Conservation (phyloP, 2,113 vertebrate species). For the Atherinomorus stipes region DNA sequence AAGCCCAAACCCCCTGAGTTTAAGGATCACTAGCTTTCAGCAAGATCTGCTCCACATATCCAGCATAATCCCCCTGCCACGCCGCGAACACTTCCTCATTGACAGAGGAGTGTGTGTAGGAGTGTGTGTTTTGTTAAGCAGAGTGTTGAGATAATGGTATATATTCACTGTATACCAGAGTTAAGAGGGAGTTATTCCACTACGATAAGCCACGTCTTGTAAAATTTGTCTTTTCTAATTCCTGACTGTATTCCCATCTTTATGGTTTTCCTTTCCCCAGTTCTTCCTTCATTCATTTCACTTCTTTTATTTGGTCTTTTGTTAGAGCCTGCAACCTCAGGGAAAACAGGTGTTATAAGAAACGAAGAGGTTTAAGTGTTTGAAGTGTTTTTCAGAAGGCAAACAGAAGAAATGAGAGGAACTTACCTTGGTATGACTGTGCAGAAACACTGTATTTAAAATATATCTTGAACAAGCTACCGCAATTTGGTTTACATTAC, state of each 20-base stretch:
- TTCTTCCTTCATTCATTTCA: not conserved
- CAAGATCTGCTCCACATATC: constrained; percentile 67
- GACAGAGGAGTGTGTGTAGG: constrained; percentile 14
- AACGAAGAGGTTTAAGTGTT: not conserved
- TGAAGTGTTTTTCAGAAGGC: no score
- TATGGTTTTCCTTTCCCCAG: not conserved
- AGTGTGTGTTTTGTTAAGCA: constrained; percentile 18
- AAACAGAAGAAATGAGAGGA: not conserved
- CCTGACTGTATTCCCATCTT: not conserved
- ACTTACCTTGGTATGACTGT: not conserved
- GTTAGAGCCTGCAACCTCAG: not conserved
- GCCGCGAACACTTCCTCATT: constrained; percentile 46
- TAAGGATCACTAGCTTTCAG: constrained; percentile 55
- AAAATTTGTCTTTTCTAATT: not conserved
- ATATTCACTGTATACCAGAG: constrained; percentile 19
- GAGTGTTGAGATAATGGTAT: constrained; percentile 6
- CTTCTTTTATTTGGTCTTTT: not conserved
- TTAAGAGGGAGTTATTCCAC: constrained; percentile 36
- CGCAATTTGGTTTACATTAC: not conserved
- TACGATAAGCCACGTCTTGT: constrained; percentile 21
- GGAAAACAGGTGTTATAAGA: not conserved
- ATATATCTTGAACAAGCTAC: not conserved
- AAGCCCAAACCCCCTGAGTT: constrained; percentile 49
- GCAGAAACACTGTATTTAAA: not conserved
- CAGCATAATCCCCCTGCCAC: constrained; percentile 58